phyloP scores from a whole-genome alignment of 2,113 vertebrate genomes.

The Microcebus jonahi region DNA sequence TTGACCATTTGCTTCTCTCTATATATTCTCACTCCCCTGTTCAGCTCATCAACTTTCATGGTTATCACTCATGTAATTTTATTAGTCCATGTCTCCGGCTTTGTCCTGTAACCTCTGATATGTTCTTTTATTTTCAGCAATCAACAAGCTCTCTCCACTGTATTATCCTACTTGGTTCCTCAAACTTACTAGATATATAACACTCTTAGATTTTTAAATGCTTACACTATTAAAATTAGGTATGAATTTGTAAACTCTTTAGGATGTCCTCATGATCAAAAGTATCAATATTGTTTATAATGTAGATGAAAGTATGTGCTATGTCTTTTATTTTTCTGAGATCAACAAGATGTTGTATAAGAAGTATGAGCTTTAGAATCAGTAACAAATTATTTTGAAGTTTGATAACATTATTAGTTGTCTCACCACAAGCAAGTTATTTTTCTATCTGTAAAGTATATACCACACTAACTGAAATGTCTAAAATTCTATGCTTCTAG shows the following conservation, averaged over 20 bases:
- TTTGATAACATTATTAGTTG: background rate
- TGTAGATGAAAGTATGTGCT: background rate
- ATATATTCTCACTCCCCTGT: background rate
- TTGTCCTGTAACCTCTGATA: background rate
- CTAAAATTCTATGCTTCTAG: background rate
- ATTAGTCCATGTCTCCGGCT: background rate
- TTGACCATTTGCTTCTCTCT: background rate
- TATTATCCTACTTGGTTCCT: background rate
- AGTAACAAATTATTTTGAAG: background rate
- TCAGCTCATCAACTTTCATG: conserved; percentile 17
- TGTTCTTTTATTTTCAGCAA: background rate
- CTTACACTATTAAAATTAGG: background rate
- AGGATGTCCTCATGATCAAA: background rate
- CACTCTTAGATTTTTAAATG: background rate
- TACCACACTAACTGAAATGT: background rate
- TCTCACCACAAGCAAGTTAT: background rate
- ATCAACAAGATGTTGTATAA: background rate
- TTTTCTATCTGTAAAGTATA: background rate
- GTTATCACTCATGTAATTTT: background rate
- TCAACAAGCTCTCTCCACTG: background rate
- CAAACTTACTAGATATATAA: background rate
- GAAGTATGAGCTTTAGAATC: background rate
- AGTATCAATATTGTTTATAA: background rate
- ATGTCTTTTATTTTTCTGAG: background rate
- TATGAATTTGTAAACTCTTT: background rate